Conservation (phyloP, 2,113 vertebrate genomes). For the Empidonax alnorum region DNA sequence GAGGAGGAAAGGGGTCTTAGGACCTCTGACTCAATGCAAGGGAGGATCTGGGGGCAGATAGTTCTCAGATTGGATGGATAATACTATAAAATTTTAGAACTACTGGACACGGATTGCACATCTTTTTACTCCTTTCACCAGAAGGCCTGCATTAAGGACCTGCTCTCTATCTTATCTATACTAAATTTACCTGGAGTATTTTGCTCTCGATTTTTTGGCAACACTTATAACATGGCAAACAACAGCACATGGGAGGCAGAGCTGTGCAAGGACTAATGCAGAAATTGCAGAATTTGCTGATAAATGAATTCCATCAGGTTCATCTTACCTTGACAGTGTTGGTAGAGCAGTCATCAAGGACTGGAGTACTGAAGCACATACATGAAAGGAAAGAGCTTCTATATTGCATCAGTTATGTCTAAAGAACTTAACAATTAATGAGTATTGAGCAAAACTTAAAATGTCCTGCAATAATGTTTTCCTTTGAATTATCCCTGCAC, state of each 20-base stretch:
- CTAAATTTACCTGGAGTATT: no score
- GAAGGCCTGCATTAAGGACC: no score
- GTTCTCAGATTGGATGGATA: no score
- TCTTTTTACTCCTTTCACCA: no score
- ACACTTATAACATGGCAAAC: background rate
- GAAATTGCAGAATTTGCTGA: background rate
- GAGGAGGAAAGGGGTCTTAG: no score
- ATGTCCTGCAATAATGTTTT: background rate
- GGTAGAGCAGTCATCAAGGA: background rate
- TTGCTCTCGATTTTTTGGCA: no score
- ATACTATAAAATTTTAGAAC: no score
- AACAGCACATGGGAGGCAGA: background rate
- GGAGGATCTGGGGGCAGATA: no score
- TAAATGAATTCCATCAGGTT: background rate
- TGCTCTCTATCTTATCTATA: no score
- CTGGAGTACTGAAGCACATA: background rate
- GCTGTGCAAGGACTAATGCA: background rate
- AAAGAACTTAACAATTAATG: background rate
- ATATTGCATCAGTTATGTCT: background rate
- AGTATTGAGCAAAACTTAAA: background rate
- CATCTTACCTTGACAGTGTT: background rate
- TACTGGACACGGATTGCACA: no score
- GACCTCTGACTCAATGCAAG: no score
- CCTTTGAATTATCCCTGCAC: background rate
- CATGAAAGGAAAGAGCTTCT: background rate